These are phyloP conservation scores for Callosobruchus maculatus DNA, from an alignment of 2,888 invertebrate genomes.

Conservation along the genomic window DNA sequence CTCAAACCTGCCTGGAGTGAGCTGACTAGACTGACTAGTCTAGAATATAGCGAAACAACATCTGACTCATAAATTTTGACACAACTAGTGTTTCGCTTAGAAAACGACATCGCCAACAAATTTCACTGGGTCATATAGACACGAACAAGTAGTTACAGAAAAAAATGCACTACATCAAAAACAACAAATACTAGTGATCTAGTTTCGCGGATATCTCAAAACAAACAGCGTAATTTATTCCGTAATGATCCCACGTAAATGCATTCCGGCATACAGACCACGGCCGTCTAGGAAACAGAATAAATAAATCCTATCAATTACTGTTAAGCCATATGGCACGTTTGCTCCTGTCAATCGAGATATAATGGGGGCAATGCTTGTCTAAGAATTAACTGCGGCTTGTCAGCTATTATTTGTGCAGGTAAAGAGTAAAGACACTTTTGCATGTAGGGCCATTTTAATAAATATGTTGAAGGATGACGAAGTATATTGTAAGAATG, in stretches of 20 bases:
- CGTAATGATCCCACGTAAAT: background rate
- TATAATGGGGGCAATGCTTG: background rate
- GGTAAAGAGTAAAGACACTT: too few relatives aligned
- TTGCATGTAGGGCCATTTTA: too few relatives aligned
- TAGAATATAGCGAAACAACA: background rate
- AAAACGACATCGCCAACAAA: background rate
- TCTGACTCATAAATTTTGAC: background rate
- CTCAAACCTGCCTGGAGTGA: too few relatives aligned
- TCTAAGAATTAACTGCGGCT: too few relatives aligned
- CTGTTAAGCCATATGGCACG: background rate
- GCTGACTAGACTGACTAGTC: too few relatives aligned
- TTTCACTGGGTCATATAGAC: background rate
- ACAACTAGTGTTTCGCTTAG: background rate
- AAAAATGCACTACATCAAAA: background rate
- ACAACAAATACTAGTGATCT: background rate
- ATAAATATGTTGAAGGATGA: too few relatives aligned
- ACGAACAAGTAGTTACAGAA: background rate
- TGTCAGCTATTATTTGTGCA: too few relatives aligned
- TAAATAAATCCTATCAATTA: background rate
- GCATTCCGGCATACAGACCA: background rate
- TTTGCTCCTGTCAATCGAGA: background rate
- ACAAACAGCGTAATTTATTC: background rate
- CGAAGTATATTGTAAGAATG: too few relatives aligned
- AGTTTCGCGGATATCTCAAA: background rate
- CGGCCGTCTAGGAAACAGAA: background rate